These are phyloP conservation scores for Hypotaenidia philippensis DNA, from an alignment of 2,797 vertebrate genomes.

Conservation along the genomic window DNA sequence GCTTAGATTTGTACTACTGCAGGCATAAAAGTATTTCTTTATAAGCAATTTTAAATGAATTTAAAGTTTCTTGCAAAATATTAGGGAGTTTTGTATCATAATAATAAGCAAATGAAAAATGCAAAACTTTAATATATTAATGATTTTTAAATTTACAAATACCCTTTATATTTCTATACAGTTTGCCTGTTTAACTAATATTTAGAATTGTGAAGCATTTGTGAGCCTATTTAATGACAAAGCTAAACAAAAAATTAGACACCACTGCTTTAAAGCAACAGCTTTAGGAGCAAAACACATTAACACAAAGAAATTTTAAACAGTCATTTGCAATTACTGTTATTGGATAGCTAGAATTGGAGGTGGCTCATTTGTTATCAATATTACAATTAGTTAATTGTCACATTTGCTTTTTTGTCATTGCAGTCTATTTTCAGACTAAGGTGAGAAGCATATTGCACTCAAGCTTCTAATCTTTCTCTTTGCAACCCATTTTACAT, in stretches of 20 bases:
- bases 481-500: neutral
- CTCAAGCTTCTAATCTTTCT: neutral
- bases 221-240: neutral
- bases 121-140: constrained; percentile 7
- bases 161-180: neutral
- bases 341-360: neutral
- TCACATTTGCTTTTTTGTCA: neutral
- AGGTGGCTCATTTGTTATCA: neutral
- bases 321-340: neutral
- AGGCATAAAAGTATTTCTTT: neutral
- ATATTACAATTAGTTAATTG: neutral
- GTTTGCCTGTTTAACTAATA: neutral
- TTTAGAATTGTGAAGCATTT: neutral
- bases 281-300: neutral
- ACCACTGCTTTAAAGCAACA: neutral
- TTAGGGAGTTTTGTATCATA: constrained; percentile 28
- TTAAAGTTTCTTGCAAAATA: constrained; percentile 55
- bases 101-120: constrained; percentile 64
- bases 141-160: constrained; percentile 30
- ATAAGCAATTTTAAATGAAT: constrained; percentile 33
- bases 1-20: neutral
- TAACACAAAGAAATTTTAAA: neutral
- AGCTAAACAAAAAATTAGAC: neutral
- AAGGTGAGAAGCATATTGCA: neutral
- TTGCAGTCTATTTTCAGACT: neutral